These are phyloP conservation scores for Falco naumanni DNA, from an alignment of 2,797 vertebrate genomes.

Conservation along the genomic window DNA sequence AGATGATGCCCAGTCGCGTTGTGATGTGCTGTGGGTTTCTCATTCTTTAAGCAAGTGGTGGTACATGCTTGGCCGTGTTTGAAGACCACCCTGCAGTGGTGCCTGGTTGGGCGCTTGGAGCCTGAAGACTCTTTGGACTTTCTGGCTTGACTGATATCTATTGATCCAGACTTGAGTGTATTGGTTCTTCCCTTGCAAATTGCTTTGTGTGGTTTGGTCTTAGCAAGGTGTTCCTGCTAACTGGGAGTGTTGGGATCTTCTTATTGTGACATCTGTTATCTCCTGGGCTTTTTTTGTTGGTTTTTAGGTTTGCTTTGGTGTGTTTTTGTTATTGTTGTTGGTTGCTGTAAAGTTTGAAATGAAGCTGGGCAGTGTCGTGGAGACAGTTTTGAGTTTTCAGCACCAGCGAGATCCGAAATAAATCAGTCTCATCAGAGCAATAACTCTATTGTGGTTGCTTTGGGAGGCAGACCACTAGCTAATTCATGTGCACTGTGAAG, in stretches of 20 bases:
- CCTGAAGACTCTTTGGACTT: background rate
- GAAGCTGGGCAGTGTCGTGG: background rate
- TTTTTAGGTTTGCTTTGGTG: background rate
- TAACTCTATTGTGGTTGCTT: constrained; percentile 24
- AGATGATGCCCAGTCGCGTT: background rate
- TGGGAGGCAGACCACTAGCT: background rate
- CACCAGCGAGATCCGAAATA: background rate
- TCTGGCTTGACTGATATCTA: background rate
- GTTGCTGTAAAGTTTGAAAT: background rate
- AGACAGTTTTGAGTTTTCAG: background rate
- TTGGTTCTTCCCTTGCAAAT: background rate
- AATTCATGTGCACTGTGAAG: background rate
- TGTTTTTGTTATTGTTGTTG: background rate
- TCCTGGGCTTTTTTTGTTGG: background rate
- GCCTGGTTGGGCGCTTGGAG: background rate
- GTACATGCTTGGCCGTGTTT: background rate
- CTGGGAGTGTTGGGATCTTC: background rate
- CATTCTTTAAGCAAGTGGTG: background rate
- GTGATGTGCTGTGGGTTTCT: background rate
- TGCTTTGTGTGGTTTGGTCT: background rate
- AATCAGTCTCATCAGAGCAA: background rate
- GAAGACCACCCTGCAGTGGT: background rate
- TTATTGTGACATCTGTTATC: background rate
- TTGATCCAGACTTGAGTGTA: background rate
- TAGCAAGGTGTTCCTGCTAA: background rate